Evolutionary conservation across 2,113 vertebrate species (phyloP), one percentile per base, ranked within the genome.

Genomic region (Thymallus thymallus): DNA sequence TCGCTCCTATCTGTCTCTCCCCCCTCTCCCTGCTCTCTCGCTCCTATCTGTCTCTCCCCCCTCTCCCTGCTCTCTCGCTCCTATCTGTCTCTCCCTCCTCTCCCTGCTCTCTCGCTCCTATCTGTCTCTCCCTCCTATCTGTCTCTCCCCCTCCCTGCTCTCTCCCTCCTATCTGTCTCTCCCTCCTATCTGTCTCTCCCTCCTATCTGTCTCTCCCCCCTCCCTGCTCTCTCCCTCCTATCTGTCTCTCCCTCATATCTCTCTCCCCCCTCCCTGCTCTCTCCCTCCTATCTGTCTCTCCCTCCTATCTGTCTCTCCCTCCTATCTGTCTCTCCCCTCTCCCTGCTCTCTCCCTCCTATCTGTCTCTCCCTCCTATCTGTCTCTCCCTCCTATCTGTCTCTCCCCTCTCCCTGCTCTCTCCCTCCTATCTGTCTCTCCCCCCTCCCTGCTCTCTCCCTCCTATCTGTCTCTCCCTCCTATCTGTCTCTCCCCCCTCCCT

Each of bases 311-410:
- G 6, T 18, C 73, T 30, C 6, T 45, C 41, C 10, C 6, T 45
- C 41, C 6, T 45, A 12, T 45, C 6, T 45, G 4, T 45, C 6
- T 45, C 6, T 45, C 41, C 41, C 1, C 32, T 29, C n/a, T 60
- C 3, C 58, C 55, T 64, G 70, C 70, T 13, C 10, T 51, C 41
- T 75, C 67, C 1, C 24, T 46, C 60, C n/a, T 71, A 63, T 74
- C 58, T 13, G 6, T 18, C 73, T 32, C 35, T 82, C 23, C 58
- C 16, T 65, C 48, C 70, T 70, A 13, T 48, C 13, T 4, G 13
- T 35, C 72, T 77, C 18, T 75, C 7, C 29, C 1, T 62, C 0
- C 2, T 6, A 22, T 60, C 5, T 60, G 3, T 60, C n/a, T n/a
- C 18, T 23, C 7, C n/a, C 58, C n/a, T n/a, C n/a, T n/a, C n/a